Evolutionary conservation across 2,113 vertebrate species (phyloP).

Genomic region (Nematolebias whitei): DNA sequence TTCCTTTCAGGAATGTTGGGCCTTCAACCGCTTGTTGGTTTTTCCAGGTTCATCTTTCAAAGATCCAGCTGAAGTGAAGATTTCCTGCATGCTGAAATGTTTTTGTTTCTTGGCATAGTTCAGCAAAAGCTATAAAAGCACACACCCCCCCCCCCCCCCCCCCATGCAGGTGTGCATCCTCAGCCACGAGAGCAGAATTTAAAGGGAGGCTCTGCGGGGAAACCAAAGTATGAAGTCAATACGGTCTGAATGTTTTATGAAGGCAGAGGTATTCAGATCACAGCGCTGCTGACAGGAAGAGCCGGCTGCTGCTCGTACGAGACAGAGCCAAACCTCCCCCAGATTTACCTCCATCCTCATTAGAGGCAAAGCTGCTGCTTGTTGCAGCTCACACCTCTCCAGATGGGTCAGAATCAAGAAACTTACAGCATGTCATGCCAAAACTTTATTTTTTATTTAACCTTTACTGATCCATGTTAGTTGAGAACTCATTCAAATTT

Average conservation of each 20-base stretch:
- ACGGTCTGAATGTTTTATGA: conserved; percentile 91
- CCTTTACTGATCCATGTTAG: too few relatives aligned
- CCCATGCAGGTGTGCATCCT: conserved; percentile 66
- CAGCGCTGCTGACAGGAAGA: conserved; percentile 78
- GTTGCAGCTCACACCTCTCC: conserved; percentile 23
- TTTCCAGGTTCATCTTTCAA: conserved; percentile 33
- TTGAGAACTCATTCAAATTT: too few relatives aligned
- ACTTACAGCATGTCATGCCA: not conserved
- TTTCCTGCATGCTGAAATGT: conserved; percentile 20
- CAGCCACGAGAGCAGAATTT: conserved; percentile 73
- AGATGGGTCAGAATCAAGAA: not conserved
- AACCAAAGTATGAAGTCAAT: conserved; percentile 82
- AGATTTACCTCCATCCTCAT: conserved; percentile 74
- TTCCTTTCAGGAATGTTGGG: too few relatives aligned
- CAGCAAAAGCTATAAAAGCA: conserved; percentile 52
- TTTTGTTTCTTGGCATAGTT: conserved; percentile 34
- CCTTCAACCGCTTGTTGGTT: conserved; percentile 5
- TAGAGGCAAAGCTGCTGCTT: conserved; percentile 55
- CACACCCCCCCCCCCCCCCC: conserved; percentile 8
- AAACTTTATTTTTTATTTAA: too few relatives aligned
- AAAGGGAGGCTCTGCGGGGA: conserved; percentile 73
- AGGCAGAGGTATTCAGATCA: conserved; percentile 91
- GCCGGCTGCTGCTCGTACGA: conserved; percentile 80
- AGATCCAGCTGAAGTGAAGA: conserved; percentile 10
- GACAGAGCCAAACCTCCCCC: conserved; percentile 74